Evolutionary conservation across 2,113 vertebrate species (phyloP), one percentile per base, ranked within the genome.

Genomic region (Oryzias celebensis): DNA sequence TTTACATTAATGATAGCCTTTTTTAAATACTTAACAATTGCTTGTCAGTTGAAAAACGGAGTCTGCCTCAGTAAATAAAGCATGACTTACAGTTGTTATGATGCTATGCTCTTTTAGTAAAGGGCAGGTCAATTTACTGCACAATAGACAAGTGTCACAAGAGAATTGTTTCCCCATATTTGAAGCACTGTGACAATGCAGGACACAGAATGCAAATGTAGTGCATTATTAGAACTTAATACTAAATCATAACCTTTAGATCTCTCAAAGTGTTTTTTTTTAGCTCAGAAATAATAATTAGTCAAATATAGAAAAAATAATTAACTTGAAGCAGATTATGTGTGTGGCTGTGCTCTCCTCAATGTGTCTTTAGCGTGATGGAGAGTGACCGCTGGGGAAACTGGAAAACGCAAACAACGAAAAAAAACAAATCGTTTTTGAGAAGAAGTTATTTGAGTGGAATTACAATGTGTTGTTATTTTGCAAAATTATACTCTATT

Each of bases 391-490:
- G 84, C 71, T 84, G 66, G 80, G 77, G 73, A 87, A 90, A 87
- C 85, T 87, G 85, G 62, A 87, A 80, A 80, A 76, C 63, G 72
- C 67, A 85, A 71, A 76, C 65, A 83, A 82, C 51, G 81, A 81
- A 86, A 81, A 81, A 81, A 70, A 82, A 73, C 49, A 72, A 82
- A 87, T 81, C 17, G 68, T 80, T 87, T 75, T 67, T 52, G 55
- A 62, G 48, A 31, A 73, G 69, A 79, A 72, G 70, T 78, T 75
- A 77, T 80, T 77, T 72, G 61, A 83, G 76, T 78, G 56, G 66
- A 89, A 87, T 84, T 80, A 80, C 62, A 88, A 86, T 86, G 82
- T 75, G 53, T 77, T 78, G 65, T 78, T 81, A 71, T 78, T 81
- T 85, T 78, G 76, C 56, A 31, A 78, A 75, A 81, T 73, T 69